Conservation (phyloP, 2,113 vertebrate species). For the Phylloscopus trochilus region DNA sequence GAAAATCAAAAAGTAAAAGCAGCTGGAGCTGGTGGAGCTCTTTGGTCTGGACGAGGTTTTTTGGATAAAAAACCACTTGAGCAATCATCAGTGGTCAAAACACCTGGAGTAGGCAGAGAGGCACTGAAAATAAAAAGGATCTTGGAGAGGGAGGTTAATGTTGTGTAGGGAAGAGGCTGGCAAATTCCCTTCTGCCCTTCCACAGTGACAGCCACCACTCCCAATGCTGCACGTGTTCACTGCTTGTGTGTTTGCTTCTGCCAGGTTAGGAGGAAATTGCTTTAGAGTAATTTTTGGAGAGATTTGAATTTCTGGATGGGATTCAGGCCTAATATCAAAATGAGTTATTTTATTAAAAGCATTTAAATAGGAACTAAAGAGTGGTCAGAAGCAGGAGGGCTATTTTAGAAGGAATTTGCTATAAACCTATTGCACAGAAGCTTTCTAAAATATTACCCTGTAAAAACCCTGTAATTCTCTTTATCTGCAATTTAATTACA, state of each 20-base stretch:
- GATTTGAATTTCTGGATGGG: constrained; percentile 52
- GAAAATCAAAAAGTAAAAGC: not conserved
- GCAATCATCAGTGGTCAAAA: not conserved
- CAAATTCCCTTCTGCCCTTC: not conserved
- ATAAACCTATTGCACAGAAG: constrained; percentile 43
- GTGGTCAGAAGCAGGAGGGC: constrained; percentile 3
- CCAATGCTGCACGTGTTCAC: not conserved
- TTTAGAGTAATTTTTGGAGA: constrained; percentile 61
- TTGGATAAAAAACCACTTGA: not conserved
- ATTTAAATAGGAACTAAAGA: constrained; percentile 56
- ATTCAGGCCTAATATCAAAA: constrained; percentile 68
- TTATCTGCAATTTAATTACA: constrained; percentile 73
- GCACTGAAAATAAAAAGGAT: not conserved
- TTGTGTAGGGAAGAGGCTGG: not conserved
- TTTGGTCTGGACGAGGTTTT: not conserved
- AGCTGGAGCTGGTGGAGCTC: not conserved
- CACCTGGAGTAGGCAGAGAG: not conserved
- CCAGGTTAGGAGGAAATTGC: constrained; percentile 64
- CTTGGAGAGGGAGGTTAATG: not conserved
- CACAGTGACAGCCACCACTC: constrained; percentile 18
- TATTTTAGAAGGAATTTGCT: constrained; percentile 54
- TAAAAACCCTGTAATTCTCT: constrained; percentile 57
- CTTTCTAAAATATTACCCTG: constrained; percentile 72
- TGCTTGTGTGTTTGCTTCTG: constrained; percentile 53
- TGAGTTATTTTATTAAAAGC: constrained; percentile 71